Evolutionary conservation across 1,140 invertebrate genomes (phyloP).

Genomic region (Drosophila pachea): DNA sequence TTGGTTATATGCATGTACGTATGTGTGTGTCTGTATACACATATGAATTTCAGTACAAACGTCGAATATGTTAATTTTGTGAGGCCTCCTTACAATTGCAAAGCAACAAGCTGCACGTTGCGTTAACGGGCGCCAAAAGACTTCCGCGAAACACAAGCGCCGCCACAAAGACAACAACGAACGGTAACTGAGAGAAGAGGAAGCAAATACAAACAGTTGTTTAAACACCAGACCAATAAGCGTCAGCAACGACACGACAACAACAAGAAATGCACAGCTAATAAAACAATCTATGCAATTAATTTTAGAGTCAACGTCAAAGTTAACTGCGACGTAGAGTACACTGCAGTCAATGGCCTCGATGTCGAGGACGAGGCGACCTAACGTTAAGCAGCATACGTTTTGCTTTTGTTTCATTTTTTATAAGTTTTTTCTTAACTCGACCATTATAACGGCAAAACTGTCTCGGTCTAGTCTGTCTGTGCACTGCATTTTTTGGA

Average conservation of each 20-base stretch:
- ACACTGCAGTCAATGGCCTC: not conserved
- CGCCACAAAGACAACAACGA: slow-evolving; percentile 53
- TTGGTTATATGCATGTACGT: not conserved
- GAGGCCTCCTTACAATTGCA: slow-evolving; percentile 44
- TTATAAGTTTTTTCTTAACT: slow-evolving; percentile 25
- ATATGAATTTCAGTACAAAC: no score
- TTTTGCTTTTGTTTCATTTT: slow-evolving; percentile 29
- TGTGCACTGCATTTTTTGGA: slow-evolving; percentile 9
- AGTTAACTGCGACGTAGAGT: not conserved
- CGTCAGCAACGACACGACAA: not conserved
- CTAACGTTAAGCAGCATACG: slow-evolving; percentile 43
- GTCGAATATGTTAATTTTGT: slow-evolving; percentile 16
- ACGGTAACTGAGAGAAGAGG: not conserved
- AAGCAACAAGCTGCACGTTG: slow-evolving; percentile 63
- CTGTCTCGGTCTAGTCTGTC: slow-evolving; percentile 31
- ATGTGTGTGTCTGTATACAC: slow-evolving; percentile 2
- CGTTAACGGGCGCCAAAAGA: slow-evolving; percentile 68
- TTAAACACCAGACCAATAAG: slow-evolving; percentile 46
- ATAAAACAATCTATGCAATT: slow-evolving; percentile 46
- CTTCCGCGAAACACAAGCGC: slow-evolving; percentile 51
- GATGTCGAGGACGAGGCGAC: slow-evolving; percentile 36
- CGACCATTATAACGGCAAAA: slow-evolving; percentile 44
- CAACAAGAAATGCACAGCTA: slow-evolving; percentile 13
- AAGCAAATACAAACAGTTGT: slow-evolving; percentile 53
- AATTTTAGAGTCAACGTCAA: slow-evolving; percentile 31